These are phyloP conservation scores for Drosophila ohnishii DNA, from an alignment of 1,140 invertebrate genomes.

Conservation along the genomic window DNA sequence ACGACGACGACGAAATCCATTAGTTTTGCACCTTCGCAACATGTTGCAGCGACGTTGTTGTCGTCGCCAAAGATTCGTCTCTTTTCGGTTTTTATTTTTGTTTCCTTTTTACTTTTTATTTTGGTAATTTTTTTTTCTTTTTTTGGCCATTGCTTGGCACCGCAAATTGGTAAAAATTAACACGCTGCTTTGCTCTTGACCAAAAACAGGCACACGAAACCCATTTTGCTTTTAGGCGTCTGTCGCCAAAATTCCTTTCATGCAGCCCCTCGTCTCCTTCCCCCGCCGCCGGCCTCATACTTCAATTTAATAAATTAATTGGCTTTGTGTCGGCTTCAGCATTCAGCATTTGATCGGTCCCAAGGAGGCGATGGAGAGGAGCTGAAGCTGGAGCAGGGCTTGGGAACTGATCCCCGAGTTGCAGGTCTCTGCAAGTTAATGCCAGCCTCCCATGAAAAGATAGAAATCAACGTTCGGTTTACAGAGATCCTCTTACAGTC, in stretches of 20 bases:
- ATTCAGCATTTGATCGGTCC: conserved; percentile 48
- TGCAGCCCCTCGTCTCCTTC: conserved; percentile 7
- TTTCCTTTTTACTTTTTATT: conserved; percentile 10
- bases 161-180: conserved; percentile 82
- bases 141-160: conserved; percentile 62
- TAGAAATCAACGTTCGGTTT: conserved; percentile 66
- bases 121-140: conserved; percentile 40
- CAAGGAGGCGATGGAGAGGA: conserved; percentile 12
- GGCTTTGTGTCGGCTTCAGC: conserved; percentile 73
- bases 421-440: conserved; percentile 51
- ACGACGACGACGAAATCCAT: conserved; percentile 78
- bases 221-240: conserved; percentile 81
- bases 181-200: conserved; percentile 81
- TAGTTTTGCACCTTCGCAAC: conserved; percentile 81
- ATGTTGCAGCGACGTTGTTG: conserved; percentile 70
- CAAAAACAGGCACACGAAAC: conserved; percentile 78
- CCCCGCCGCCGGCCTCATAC: conserved; percentile 60
- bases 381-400: background rate
- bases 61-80: conserved; percentile 49
- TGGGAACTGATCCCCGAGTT: conserved; percentile 33
- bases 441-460: conserved; percentile 72
- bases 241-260: conserved; percentile 82
- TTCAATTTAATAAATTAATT: conserved; percentile 83
- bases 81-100: conserved; percentile 27
- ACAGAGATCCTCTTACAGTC: conserved; percentile 54